Conservation (phyloP, 2,888 invertebrate species). For the Cetonia aurata region DNA sequence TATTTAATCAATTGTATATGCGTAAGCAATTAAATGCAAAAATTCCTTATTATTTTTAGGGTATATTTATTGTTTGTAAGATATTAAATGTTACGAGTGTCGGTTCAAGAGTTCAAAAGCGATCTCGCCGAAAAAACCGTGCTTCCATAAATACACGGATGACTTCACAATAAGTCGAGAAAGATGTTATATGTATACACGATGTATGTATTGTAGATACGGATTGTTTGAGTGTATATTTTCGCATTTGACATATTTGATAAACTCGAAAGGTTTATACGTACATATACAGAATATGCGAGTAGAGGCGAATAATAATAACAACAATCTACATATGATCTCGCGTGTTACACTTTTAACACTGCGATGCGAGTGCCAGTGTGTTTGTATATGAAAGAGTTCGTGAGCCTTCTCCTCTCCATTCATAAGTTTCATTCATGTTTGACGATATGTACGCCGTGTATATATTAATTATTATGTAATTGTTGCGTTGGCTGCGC, state of each 20-base stretch:
- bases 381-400: constrained; percentile 7
- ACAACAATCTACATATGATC: background rate
- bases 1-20: constrained; percentile 1
- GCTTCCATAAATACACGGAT: constrained; percentile 40
- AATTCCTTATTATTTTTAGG: constrained; percentile 14
- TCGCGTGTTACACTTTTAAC: background rate
- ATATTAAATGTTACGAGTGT: constrained; percentile 19
- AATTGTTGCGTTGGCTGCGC: constrained; percentile 43
- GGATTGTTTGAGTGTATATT: background rate
- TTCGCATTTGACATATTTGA: constrained; percentile 17
- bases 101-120: constrained; percentile 27
- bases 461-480: constrained; percentile 37
- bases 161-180: constrained; percentile 36
- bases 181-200: background rate
- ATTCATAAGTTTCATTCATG: constrained; percentile 46
- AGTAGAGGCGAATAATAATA: background rate
- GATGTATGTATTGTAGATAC: background rate
- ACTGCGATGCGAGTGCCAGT: background rate
- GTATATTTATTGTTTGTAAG: constrained; percentile 14
- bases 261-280: constrained; percentile 18
- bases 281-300: background rate
- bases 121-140: constrained; percentile 21
- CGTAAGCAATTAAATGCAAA: constrained; percentile 17
- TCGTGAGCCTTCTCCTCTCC: constrained; percentile 21
- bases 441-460: constrained; percentile 15